phyloP scores from a whole-genome alignment of 2,797 vertebrate genomes.

The Anableps anableps region DNA sequence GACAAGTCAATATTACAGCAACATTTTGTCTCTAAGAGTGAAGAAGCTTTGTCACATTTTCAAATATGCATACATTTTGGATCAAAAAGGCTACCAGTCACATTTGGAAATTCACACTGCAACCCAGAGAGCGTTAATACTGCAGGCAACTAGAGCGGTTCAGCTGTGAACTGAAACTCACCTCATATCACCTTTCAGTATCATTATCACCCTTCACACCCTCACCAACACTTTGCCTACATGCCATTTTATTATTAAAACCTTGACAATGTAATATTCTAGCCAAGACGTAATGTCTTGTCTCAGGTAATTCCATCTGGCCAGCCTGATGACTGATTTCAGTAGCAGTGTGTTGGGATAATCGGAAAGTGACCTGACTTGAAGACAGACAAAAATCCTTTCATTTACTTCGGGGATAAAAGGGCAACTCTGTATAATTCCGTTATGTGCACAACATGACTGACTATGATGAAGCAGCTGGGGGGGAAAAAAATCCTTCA shows the following conservation, averaged over 20 bases:
- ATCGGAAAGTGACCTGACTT: constrained; percentile 68
- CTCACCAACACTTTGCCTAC: constrained; percentile 14
- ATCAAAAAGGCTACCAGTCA: constrained; percentile 35
- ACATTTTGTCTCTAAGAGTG: constrained; percentile 48
- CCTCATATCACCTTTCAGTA: constrained; percentile 60
- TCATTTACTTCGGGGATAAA: constrained; percentile 67
- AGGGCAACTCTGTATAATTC: constrained; percentile 41
- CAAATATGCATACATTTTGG: constrained; percentile 60
- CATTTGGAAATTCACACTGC: constrained; percentile 33
- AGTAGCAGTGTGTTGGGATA: constrained; percentile 45
- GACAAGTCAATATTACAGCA: constrained; percentile 36
- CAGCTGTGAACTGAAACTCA: constrained; percentile 69
- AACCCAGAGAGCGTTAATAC: constrained; percentile 60
- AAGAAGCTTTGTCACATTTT: constrained; percentile 42
- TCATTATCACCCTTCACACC: constrained; percentile 41
- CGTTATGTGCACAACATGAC: constrained; percentile 35
- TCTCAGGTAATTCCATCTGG: constrained; percentile 63
- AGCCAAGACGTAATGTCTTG: constrained; percentile 66
- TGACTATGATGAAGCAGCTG: constrained; percentile 55
- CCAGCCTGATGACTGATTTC: constrained; percentile 65
- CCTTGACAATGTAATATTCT: constrained; percentile 65
- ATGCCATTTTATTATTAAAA: constrained; percentile 64
- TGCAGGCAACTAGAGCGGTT: constrained; percentile 65
- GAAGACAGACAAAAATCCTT: constrained; percentile 61
- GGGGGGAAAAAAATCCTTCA: constrained; percentile 41